Evolutionary conservation across 1,140 invertebrate species (phyloP), one percentile per base, ranked within the genome.

Genomic region (Choristoneura fumiferana): DNA sequence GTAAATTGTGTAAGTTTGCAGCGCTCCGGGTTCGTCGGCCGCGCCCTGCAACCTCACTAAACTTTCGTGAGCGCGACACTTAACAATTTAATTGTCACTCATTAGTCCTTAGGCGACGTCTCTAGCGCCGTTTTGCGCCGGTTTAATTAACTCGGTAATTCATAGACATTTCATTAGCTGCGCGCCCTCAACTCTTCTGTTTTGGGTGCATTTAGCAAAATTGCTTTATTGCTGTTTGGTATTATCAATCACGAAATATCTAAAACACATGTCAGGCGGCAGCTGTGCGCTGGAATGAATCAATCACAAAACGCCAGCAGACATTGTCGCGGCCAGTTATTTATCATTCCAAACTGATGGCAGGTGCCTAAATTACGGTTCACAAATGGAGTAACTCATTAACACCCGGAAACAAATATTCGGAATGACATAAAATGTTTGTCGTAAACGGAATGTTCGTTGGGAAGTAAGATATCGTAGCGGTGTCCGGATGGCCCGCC

Each of bases 41-140:
- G 73, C 71, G 68, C 76, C 73, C 76, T 74, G 70, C 70, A 78
- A 80, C 76, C 73, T 81, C 69, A 79, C 72, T 76, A 79, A 80
- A 81, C 77, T 78, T 77, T 78, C 65, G 72, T 73, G 69, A 78
- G 65, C 74, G 68, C 71, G 73, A 81, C 78, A 82, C 73, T 84
- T 78, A 73, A 86, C 76, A 77, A 83, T 87, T 77, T 81, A 81
- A 85, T 85, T 84, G 81, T 79, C 74, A 71, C 76, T 81, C 82
- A 84, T 85, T 83, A 81, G 73, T 75, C 71, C 71, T 76, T 57
- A 78, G 74, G 73, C 78, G 73, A 71, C 67, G 73, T 71, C 62
- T 70, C 65, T 62, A 69, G 69, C 69, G 71, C 71, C 58, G 67
- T 78, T 75, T 80, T 76, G 43, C 43, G 43, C 43, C 43, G 12